These are phyloP conservation scores for Actias luna DNA, from an alignment of 2,888 invertebrate genomes.

Conservation along the genomic window DNA sequence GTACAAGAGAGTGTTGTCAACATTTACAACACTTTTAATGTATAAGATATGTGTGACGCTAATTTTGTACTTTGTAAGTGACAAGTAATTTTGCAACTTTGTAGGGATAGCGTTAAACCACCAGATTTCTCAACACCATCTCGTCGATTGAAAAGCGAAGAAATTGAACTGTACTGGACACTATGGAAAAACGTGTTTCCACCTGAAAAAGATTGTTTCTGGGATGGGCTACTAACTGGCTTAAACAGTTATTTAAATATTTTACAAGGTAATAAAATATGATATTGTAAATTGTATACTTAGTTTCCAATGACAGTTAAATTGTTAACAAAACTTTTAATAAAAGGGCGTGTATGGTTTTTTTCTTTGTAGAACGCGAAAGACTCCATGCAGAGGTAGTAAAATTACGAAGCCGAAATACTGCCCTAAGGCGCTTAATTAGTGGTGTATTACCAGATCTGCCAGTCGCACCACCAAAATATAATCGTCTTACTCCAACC, in stretches of 20 bases:
- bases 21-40: no score
- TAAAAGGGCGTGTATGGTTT: no score
- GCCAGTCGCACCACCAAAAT: slow-evolving; percentile 38
- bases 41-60: no score
- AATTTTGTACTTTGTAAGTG: no score
- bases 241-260: slow-evolving; percentile 84
- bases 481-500: slow-evolving; percentile 36
- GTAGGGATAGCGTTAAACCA: slow-evolving; percentile 62
- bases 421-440: slow-evolving; percentile 85
- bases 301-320: neutral
- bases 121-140: slow-evolving; percentile 78
- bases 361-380: slow-evolving; percentile 79
- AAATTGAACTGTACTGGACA: slow-evolving; percentile 85
- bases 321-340: no score
- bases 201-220: slow-evolving; percentile 83
- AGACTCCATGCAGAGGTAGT: slow-evolving; percentile 85
- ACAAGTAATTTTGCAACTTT: slow-evolving; percentile 23
- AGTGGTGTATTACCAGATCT: slow-evolving; percentile 80
- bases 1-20: no score
- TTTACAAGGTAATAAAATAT: slow-evolving; percentile 78
- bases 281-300: neutral
- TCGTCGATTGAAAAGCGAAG: slow-evolving; percentile 73
- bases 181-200: slow-evolving; percentile 84
- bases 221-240: slow-evolving; percentile 85
- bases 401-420: slow-evolving; percentile 84